Base-by-base conservation (phyloP, 2,797 vertebrate species). In the Urophycis tenuis region DNA sequence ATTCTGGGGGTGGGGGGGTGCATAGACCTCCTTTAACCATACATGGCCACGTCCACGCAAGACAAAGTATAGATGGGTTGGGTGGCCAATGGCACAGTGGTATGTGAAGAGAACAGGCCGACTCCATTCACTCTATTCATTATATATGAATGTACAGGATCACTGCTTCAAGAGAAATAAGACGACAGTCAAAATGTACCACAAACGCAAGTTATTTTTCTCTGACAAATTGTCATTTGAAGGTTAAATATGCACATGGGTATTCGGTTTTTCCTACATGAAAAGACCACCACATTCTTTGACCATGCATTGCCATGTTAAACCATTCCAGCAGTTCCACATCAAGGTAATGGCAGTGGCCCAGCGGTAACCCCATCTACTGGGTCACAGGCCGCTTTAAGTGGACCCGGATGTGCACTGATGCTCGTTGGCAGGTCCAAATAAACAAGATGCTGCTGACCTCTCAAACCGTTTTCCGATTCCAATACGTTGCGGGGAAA, bases 311-410 rank as follows among this genome's bases (percentile, higher is more conserved):
- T 29, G 12, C 11, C 5, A 5, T 70, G 11, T 32, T 19, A 7
- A 12, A 60, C 9, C 9, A 60, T 25, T 9, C 53, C 67, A 31
- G 67, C 30, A 12, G 31, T 32, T 15, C 67, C 25, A 70, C 11
- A 11, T 11, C 25, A 69, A 29, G 25, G 30, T 7, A 14, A 11
- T 31, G 9, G 30, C 67, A 70, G 29, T 32, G 31, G 67, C 29
- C 29, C 17, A 14, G 0, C 29, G 19, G 67, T 30, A 70, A 31
- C 11, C 29, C 15, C 9, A 82, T 82, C 82, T 79, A 19, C 78
- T 22, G 73, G 74, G 79, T 85, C 81, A 72, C 3, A 1, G 31
- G 85, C 85, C 74, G 82, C 85, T 88, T 83, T 81, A 86, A 89
- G 81, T 87, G 75, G 80, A 79, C 79, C 81, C 78, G 74, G 82